Evolutionary conservation across 2,797 vertebrate genomes (phyloP), one percentile per base, ranked within the genome.

Genomic region (Myiotriccus ornatus): DNA sequence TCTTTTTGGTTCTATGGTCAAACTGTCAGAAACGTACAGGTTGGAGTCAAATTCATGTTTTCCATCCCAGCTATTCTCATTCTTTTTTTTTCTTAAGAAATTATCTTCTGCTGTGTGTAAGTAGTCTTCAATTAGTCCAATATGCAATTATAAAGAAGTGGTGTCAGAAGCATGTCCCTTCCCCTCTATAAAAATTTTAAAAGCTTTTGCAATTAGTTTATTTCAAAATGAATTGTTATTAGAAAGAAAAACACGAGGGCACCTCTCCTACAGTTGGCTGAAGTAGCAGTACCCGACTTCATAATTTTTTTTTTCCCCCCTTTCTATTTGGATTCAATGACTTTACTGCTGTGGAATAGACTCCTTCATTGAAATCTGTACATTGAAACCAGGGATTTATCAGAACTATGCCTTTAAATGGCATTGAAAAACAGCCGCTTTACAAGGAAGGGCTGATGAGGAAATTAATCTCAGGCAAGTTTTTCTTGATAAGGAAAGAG

Each of bases 61-160:
- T 97, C 95, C 53, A 53, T 97, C 67, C 81, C 95, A 63, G 92
- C 94, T 46, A 11, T 87, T 96, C 87, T 95, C 41, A 65, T 74
- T 74, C 86, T 97, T 95, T 98, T 97, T 97, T 6, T 90, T 97
- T 92, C 96, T 97, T 80, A 97, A 82, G 96, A 97, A 98, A 87
- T 83, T 95, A 46, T 97, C 97, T 95, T 98, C 98, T 94, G 89
- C 78, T 82, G 96, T 90, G 78, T 98, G 97, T 44, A 98, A 70
- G 87, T 96, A 97, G 77, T 98, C 97, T 97, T 98, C 96, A 81
- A 97, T 97, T 94, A 87, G 92, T 82, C 97, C 97, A 90, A 98
- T 87, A 96, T 97, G 80, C 64, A 97, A 86, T 92, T 59, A 96
- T 35, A 96, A 90, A 96, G 65, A 87, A 94, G 76, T 37, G 37